Evolutionary conservation across 2,888 invertebrate species (phyloP).

Genomic region (Abrostola tripartita): DNA sequence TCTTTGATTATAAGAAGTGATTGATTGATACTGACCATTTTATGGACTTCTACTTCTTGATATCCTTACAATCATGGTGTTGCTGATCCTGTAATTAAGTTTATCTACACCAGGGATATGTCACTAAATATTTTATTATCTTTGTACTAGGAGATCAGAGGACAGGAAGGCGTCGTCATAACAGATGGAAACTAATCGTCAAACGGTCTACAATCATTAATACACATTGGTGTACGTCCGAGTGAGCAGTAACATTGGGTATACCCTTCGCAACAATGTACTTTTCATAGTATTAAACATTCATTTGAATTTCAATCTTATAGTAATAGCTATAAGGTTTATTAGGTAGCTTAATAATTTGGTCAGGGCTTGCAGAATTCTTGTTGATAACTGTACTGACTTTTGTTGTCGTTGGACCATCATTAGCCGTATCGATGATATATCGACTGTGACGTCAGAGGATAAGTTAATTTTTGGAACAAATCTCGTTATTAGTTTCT

Average conservation of each 20-base stretch:
- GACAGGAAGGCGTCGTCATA: conserved; percentile 69
- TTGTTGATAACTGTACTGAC: conserved; percentile 53
- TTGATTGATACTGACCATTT: too few species aligned
- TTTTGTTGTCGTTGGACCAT: conserved; percentile 71
- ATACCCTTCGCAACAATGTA: conserved; percentile 53
- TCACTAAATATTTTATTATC: conserved; percentile 48
- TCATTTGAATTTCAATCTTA: conserved; percentile 23
- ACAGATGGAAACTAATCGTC: conserved; percentile 83
- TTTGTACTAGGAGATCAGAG: conserved; percentile 51
- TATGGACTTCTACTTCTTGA: too few species aligned
- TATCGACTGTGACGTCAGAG: conserved; percentile 70
- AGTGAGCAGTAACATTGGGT: conserved; percentile 70
- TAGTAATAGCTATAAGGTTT: accelerated
- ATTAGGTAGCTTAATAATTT: background rate
- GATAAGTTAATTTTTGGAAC: conserved; percentile 60
- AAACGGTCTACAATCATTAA: conserved; percentile 79
- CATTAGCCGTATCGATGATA: conserved; percentile 83
- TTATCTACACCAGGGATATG: background rate
- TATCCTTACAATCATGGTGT: too few species aligned
- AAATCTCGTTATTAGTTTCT: conserved; percentile 47
- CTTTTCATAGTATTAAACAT: background rate
- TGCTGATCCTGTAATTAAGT: too few species aligned
- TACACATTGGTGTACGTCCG: conserved; percentile 80
- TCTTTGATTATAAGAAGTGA: too few species aligned
- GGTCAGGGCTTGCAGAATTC: conserved; percentile 34